Evolutionary conservation across 1,140 invertebrate genomes (phyloP), one percentile per base, ranked within the genome.

Genomic region (Lutraria rhynchaena): DNA sequence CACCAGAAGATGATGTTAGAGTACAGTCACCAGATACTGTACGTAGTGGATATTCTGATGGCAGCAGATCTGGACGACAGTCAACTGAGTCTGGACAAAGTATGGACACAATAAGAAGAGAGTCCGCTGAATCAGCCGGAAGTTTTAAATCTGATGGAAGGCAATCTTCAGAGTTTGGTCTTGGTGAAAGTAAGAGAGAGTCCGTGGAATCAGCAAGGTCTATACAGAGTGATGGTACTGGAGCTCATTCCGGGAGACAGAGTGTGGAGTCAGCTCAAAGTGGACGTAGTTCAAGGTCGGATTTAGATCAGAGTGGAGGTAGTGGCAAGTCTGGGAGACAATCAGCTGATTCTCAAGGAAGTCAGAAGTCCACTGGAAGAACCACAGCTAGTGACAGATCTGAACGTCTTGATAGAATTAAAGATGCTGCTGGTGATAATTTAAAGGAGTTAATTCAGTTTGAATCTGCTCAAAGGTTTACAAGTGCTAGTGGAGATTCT

Each of bases 391-490:
- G 35, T 55, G 67, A 81, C 15, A 41, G 67, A 27, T 61, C 77
- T 17, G 67, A 81, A 9, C 37, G 77, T 19, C 29, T 81, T 9
- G 77, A 81, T 33, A 70, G 55, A 46, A 41, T 81, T n/a, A 57
- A 46, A 27, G 51, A 81, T 44, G 51, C 53, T 33, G 77, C 65
- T 71, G 77, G 77, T 35, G 57, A 81, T 22, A 70, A 71, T 51
- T 15, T 81, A 17, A 70, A 81, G 51, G 77, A 81, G 44, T 53
- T 81, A 31, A 81, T 81, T n/a, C 41, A 81, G 29, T 81, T 71
- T 70, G 77, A 81, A 61, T 70, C 77, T 51, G 51, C 67, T 4
- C 77, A 81, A 37, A 81, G 77, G 35, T 29, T 33, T 69, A 76
- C 15, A 17, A n/a, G 22, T 29, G 44, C 37, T 29, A 22, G 3